A percentile compares a stretch with the other conserved stretches of the same genome.
Conservation (phyloP, 2,888 invertebrate species). For the Deroplatys truncata region DNA sequence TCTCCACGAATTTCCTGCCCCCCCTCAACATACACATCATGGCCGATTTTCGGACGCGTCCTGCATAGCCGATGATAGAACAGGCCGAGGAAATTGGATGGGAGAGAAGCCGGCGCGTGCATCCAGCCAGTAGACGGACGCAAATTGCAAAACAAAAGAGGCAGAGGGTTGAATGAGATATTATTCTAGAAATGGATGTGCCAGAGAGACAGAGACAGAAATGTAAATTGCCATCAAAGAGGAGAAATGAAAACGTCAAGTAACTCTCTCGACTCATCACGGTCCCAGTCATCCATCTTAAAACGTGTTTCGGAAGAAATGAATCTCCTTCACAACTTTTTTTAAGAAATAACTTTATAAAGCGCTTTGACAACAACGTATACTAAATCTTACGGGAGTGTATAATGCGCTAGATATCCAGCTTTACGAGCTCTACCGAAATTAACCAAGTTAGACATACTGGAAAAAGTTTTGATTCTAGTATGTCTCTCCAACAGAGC, state of each 20-base stretch:
- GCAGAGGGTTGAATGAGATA: not conserved
- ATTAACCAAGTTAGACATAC: too few species aligned
- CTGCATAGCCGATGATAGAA: constrained; percentile 7
- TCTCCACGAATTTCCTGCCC: constrained; percentile 12
- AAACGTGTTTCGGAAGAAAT: not conserved
- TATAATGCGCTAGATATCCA: too few species aligned
- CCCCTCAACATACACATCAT: not conserved
- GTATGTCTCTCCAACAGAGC: too few species aligned
- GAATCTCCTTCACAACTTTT: not conserved
- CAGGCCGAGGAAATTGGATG: constrained; percentile 13
- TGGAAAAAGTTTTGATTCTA: too few species aligned
- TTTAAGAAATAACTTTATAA: too few species aligned
- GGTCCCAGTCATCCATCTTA: not conserved
- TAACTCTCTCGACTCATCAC: not conserved
- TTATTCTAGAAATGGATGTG: constrained; percentile 5
- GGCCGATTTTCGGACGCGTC: not conserved
- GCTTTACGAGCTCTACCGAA: too few species aligned
- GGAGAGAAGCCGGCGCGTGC: not conserved
- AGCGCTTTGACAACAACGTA: too few species aligned
- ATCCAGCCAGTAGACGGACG: not conserved
- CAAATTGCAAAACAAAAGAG: constrained; percentile 15
- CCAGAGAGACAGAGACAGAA: not conserved
- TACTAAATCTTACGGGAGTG: too few species aligned
- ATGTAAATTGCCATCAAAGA: not conserved
- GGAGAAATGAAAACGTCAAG: not conserved